A percentile compares a stretch with the other conserved stretches of the same genome.
Evolutionary conservation across 2,113 vertebrate genomes (phyloP).

Genomic region (Willisornis vidua): DNA sequence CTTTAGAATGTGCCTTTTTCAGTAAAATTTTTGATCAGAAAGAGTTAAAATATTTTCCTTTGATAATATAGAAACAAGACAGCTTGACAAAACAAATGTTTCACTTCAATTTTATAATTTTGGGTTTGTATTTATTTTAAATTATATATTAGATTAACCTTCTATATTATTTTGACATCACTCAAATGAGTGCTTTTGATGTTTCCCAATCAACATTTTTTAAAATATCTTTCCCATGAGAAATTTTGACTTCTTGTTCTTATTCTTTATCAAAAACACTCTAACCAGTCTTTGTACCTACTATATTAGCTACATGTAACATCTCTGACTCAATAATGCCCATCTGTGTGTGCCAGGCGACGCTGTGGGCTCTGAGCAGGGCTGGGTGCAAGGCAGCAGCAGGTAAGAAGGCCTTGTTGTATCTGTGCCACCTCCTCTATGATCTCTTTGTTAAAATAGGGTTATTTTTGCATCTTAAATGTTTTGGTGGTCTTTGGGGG

Average conservation of each 20-base stretch:
- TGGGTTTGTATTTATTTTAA: slow-evolving; percentile 36
- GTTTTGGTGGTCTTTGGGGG: neutral
- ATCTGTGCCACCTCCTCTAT: neutral
- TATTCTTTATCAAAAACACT: neutral
- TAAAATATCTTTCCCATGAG: neutral
- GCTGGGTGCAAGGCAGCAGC: neutral
- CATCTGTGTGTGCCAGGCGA: neutral
- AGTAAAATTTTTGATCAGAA: neutral
- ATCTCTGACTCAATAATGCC: neutral
- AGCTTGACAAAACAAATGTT: neutral
- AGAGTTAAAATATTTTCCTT: slow-evolving; percentile 31
- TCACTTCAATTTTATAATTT: neutral
- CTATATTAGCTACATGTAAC: neutral
- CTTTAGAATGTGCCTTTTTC: neutral
- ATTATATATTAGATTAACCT: slow-evolving; percentile 21
- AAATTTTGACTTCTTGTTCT: neutral
- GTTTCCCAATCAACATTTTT: neutral
- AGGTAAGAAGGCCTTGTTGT: neutral
- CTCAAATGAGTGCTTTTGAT: slow-evolving; percentile 1
- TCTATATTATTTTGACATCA: neutral
- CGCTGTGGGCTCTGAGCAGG: neutral
- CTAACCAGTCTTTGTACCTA: neutral
- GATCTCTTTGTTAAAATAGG: neutral
- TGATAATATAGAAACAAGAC: slow-evolving; percentile 8
- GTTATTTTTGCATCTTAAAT: neutral